Percentiles rank a stretch among this genome's conserved stretches.
Evolutionary conservation across 1,140 invertebrate species (phyloP).

Genomic region (Atta cephalotes): DNA sequence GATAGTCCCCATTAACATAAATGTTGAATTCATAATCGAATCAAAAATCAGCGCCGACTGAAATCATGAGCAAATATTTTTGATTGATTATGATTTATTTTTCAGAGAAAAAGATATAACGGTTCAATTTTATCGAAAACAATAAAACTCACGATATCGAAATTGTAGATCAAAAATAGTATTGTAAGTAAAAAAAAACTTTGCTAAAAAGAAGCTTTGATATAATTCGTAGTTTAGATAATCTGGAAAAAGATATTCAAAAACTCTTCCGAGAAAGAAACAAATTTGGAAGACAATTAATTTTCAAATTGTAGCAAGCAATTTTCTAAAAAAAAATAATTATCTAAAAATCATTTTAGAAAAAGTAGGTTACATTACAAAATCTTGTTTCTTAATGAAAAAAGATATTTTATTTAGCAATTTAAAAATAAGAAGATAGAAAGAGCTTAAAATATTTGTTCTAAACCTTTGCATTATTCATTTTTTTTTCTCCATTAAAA

Average conservation of each 20-base stretch:
- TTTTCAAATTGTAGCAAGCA: not conserved
- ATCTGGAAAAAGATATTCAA: not conserved
- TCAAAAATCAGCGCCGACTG: constrained; percentile 32
- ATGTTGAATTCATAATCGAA: constrained; percentile 51
- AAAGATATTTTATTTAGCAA: not conserved
- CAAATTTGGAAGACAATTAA: not conserved
- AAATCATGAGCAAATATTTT: not conserved
- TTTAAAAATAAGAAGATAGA: not conserved
- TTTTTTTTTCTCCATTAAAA: not conserved
- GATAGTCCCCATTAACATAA: constrained; percentile 58
- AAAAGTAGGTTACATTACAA: not conserved
- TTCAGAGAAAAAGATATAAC: not conserved
- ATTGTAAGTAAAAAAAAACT: not conserved
- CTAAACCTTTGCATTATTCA: not conserved
- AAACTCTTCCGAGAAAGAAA: not conserved
- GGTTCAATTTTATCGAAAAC: not conserved
- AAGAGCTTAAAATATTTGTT: not conserved
- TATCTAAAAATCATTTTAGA: not conserved
- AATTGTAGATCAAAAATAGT: not conserved
- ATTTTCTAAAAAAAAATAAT: not conserved
- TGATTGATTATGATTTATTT: constrained; percentile 34
- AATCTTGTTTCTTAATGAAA: not conserved
- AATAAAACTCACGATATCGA: not conserved
- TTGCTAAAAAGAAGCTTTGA: not conserved
- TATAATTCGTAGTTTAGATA: not conserved